phyloP scores from a whole-genome alignment of 2,888 invertebrate species.

The Limulus polyphemus region DNA sequence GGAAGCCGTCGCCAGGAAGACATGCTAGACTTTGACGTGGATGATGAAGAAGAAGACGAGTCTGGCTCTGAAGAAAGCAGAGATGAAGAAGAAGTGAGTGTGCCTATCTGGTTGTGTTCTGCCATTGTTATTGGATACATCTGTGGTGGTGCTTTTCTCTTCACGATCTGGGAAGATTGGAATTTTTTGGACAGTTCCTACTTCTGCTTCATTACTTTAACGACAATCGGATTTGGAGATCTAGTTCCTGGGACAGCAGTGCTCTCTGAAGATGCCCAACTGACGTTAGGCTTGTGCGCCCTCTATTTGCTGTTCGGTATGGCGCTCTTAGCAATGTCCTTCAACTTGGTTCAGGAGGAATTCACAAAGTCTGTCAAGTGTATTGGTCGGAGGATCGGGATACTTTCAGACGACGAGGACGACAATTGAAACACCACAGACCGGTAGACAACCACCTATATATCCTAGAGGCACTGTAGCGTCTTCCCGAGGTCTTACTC shows the following conservation, averaged over 20 bases:
- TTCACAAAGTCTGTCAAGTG: conserved; percentile 76
- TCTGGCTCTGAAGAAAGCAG: conserved; percentile 22
- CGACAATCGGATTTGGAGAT: conserved; percentile 86
- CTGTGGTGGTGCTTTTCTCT: conserved; percentile 72
- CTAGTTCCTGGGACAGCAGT: conserved; percentile 71
- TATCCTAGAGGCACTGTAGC: no score
- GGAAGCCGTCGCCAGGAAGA: background rate
- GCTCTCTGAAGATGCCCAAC: conserved; percentile 39
- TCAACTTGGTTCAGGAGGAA: conserved; percentile 89
- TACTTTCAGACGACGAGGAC: conserved; percentile 53
- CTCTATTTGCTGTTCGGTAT: conserved; percentile 88
- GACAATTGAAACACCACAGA: conserved; percentile 5
- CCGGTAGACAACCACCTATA: no score
- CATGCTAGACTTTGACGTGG: conserved; percentile 1
- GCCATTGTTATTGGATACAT: conserved; percentile 79
- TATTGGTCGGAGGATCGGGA: conserved; percentile 71
- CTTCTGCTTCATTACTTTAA: conserved; percentile 85
- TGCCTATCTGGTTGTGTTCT: conserved; percentile 58
- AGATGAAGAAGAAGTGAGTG: conserved; percentile 27
- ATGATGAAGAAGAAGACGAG: conserved; percentile 36
- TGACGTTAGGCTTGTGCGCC: conserved; percentile 72
- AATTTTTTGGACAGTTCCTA: conserved; percentile 74
- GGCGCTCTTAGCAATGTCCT: conserved; percentile 87
- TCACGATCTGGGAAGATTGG: conserved; percentile 76
- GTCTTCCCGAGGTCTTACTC: no score